Evolutionary conservation across 1,140 invertebrate species (phyloP).

Genomic region (Drosophila kohkoa): DNA sequence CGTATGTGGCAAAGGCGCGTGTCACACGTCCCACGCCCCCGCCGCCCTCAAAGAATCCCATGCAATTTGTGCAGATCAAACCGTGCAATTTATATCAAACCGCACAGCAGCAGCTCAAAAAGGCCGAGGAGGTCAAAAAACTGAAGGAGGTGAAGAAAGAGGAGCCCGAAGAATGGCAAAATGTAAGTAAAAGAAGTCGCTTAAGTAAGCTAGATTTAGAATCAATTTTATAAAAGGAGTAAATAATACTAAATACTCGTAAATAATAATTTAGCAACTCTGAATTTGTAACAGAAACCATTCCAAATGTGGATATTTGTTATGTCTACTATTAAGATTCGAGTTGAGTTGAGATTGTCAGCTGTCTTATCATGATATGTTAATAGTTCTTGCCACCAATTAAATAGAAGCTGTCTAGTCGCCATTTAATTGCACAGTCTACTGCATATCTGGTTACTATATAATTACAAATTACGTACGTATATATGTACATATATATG

Average conservation of each 20-base stretch:
- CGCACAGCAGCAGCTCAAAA: slow-evolving; percentile 93
- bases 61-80: slow-evolving; percentile 95
- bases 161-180: slow-evolving; percentile 96
- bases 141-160: slow-evolving; percentile 90
- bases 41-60: slow-evolving; percentile 92
- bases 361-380: slow-evolving; percentile 2
- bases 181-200: slow-evolving; percentile 88
- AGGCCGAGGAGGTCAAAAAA: slow-evolving; percentile 93
- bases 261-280: too few relatives aligned
- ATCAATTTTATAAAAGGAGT: too few relatives aligned
- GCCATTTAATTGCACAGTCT: not conserved
- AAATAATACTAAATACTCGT: too few relatives aligned
- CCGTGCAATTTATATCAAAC: slow-evolving; percentile 93
- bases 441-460: not conserved
- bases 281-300: too few relatives aligned
- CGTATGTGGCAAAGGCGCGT: slow-evolving; percentile 84
- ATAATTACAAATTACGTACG: not conserved
- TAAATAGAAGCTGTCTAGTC: slow-evolving; percentile 1
- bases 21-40: slow-evolving; percentile 88
- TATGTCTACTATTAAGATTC: not conserved
- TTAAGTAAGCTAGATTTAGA: too few relatives aligned
- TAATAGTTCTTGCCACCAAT: slow-evolving; percentile 1
- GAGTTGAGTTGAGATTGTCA: slow-evolving; percentile 1
- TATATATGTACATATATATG: not conserved
- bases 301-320: too few relatives aligned